Evolutionary conservation across 1,140 invertebrate species (phyloP), one percentile per base, ranked within the genome.

Genomic region (Halesus radiatus): DNA sequence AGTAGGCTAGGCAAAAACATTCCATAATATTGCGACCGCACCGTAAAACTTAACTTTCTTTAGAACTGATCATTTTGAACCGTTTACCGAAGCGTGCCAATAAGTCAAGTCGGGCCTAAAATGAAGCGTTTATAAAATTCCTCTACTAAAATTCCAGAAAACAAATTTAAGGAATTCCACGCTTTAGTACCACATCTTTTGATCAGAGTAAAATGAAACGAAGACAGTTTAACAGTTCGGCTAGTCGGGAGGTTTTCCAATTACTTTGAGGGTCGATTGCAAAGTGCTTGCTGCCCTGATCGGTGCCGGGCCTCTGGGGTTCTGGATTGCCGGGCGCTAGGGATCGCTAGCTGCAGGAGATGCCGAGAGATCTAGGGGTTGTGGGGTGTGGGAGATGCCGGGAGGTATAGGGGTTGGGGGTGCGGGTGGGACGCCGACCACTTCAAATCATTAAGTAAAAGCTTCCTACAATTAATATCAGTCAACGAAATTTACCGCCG

Each of bases 381-480:
- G 37, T 7, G 32, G 32, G 32, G 32, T 3, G 32, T 32, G 2
- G 2, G 2, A 1, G 53, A 54, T 23, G 60, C n/a, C 3, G 23
- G 13, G 60, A 64, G 23, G 26, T 13, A 1, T 16, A 0, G 26
- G 52, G 50, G n/a, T 26, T 53, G 52, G 26, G 52, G 22, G 18
- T 23, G 0, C 5, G 13, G 66, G 16, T 6, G 37, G 32, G 18
- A 20, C 3, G 52, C 18, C 37, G 72, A 75, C 53, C 72, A 23
- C 68, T 52, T 72, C 68, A 58, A 37, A 75, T 75, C 72, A 75
- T 75, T 75, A 75, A 75, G 72, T 75, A 75, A 75, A 75, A 75
- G 72, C 72, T 75, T 75, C 72, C 53, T 56, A 75, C 72, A 75
- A 75, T 75, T 75, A 75, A 75, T 75, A 75, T 75, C 54, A 75